Percentiles rank a stretch among this genome's conserved stretches.
These are phyloP conservation scores for Pseudomyrmex sp. DNA, from an alignment of 1,140 invertebrate species.

Conservation along the genomic window DNA sequence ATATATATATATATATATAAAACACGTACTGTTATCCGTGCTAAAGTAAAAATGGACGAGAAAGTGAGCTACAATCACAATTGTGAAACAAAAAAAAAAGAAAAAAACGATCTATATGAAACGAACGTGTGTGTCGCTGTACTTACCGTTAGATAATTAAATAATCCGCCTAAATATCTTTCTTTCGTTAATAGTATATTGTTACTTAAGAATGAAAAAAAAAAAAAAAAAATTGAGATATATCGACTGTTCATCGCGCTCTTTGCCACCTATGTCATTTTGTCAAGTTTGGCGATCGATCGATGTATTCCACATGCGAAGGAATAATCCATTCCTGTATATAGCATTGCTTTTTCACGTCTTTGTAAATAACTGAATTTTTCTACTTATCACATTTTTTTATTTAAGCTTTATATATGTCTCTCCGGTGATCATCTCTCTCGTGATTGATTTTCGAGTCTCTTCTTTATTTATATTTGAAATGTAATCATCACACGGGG, in stretches of 20 bases:
- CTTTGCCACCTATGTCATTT: constrained; percentile 54
- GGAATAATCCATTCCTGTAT: constrained; percentile 65
- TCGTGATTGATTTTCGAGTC: constrained; percentile 72
- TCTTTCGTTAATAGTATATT: constrained; percentile 66
- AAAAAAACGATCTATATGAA: constrained; percentile 53
- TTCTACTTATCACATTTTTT: constrained; percentile 46
- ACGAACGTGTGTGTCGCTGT: constrained; percentile 73
- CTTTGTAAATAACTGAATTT: constrained; percentile 71
- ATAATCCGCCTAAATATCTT: constrained; percentile 59
- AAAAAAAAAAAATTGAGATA: constrained; percentile 62
- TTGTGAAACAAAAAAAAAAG: constrained; percentile 43
- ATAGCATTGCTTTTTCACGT: constrained; percentile 69
- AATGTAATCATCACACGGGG: background rate
- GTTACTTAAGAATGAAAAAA: constrained; percentile 73
- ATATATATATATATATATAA: background rate
- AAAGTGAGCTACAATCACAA: constrained; percentile 47
- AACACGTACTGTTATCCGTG: constrained; percentile 64
- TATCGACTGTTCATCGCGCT: constrained; percentile 41
- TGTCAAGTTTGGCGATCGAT: constrained; percentile 53
- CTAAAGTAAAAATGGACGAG: constrained; percentile 66
- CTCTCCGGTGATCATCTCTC: constrained; percentile 16
- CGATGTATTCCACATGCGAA: constrained; percentile 53
- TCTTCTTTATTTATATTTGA: constrained; percentile 51
- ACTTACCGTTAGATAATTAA: constrained; percentile 70
- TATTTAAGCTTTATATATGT: constrained; percentile 16